Base-by-base conservation (phyloP, 2,888 invertebrate genomes). In the Morinoia aosen region DNA sequence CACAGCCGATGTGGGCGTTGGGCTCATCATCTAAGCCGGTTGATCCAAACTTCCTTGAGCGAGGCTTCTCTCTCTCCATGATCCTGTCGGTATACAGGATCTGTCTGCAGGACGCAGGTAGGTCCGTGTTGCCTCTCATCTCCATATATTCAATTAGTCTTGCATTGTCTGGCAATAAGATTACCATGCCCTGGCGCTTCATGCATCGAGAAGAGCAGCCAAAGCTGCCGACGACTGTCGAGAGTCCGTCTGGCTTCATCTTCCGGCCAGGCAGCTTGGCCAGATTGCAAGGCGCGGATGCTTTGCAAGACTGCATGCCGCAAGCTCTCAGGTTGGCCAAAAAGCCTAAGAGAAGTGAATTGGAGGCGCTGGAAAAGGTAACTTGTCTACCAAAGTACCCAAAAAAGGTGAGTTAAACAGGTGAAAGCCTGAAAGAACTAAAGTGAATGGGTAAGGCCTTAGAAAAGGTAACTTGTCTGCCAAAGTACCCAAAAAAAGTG, bases 141-240 rank as follows among this genome's bases (percentile, higher is more conserved):
- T 93, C 93, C 93, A 93, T 93, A 93, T 93, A 93, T 93, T 93
- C 93, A 93, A 93, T 93, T 93, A 93, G 93, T 93, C 93, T 93
- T 93, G 93, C 93, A 93, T 93, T 93, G 93, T 93, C 93, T 48
- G n/a, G 93, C 93, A 93, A 93, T 93, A 93, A 93, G 57, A 93
- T 93, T 93, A 93, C 57, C 93, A 93, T 93, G 93, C 93, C n/a
- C 33, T n/a, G n/a, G 58, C 93, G 33, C 93, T 48, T 56, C 93
- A 57, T 93, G 93, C 93, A 93, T 93, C 58, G 90, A 90, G 90
- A 90, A 90, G 90, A 48, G 90, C 48, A 14, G 76, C 76, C 76
- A 16, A 76, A 76, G 76, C 76, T 76, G 76, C 76, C 76, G 76
- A 76, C 76, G 76, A 76, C 76, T 76, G 76, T 76, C 10, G 19